Evolutionary conservation across 2,797 vertebrate species (phyloP), one percentile per base, ranked within the genome.

Genomic region (Linurgus olivaceus): DNA sequence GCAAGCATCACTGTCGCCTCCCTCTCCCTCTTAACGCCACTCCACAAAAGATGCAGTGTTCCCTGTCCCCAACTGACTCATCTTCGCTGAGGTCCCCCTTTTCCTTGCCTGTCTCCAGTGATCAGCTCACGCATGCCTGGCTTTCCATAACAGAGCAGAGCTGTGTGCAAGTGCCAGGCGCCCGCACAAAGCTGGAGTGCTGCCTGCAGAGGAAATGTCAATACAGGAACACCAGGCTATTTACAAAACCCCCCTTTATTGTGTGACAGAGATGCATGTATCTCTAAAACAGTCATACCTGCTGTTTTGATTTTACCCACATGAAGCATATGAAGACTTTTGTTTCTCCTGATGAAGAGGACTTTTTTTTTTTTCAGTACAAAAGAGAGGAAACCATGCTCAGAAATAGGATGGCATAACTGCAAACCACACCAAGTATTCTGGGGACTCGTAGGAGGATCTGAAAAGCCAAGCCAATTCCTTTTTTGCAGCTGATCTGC

Each of bases 81-180:
- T 96, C 96, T 93, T 96, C 6, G 0, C 85, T 19, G 18, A 91
- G 70, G 67, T 95, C 73, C 93, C 95, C 94, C 85, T 86, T 83
- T 82, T 83, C 91, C 91, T 91, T 10, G 6, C 91, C 78, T 96
- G 96, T 95, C 96, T 95, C 73, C 83, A 90, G 89, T 52, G 18
- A 97, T 97, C 95, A 96, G 93, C 73, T 94, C 95, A 96, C 19
- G 91, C 96, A 94, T 97, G 96, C 95, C 93, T 97, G 95, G 51
- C 82, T 94, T 84, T 96, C 88, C 94, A 94, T 62, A 95, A 96
- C 91, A 95, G 91, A 91, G 76, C 29, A 4, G 92, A 61, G 86
- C 92, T 93, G 76, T 88, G 88, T 87, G 90, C 54, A 29, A 87
- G 93, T 37, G 90, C 88, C 89, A 95, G 94, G 89, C 72, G 2